Percentiles rank a stretch among this genome's conserved stretches.
These are phyloP conservation scores for Emys orbicularis DNA, from an alignment of 2,797 vertebrate genomes.

Conservation along the genomic window DNA sequence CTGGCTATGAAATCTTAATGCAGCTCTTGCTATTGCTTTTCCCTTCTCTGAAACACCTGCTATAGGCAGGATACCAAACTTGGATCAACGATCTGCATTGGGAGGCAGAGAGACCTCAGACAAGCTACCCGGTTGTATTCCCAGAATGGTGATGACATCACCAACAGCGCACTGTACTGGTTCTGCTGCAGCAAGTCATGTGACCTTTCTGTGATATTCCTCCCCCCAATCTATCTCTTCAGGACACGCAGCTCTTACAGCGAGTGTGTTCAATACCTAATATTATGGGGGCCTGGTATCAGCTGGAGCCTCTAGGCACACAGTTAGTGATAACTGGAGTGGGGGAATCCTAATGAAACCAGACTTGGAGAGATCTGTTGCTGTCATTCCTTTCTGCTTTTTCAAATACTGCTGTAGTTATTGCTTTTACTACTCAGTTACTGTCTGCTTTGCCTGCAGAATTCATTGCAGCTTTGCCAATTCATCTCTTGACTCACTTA, in stretches of 20 bases:
- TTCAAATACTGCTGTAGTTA: slow-evolving; percentile 31
- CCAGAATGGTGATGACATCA: not conserved
- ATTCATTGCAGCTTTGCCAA: slow-evolving; percentile 53
- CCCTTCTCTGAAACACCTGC: not conserved
- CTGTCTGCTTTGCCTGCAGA: slow-evolving; percentile 51
- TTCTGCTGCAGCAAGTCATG: not conserved
- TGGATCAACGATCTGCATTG: not conserved
- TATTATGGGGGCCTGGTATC: not conserved
- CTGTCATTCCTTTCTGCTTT: not conserved
- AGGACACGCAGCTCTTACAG: not conserved
- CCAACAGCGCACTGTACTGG: not conserved
- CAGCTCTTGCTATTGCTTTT: not conserved
- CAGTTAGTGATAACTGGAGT: not conserved
- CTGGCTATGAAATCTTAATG: not conserved
- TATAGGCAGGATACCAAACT: not conserved
- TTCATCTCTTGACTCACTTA: slow-evolving; percentile 72
- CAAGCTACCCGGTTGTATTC: not conserved
- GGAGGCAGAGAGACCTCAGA: accelerated
- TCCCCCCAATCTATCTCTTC: not conserved
- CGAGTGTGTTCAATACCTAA: not conserved
- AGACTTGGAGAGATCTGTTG: slow-evolving; percentile 32
- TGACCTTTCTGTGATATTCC: accelerated
- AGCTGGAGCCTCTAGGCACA: not conserved
- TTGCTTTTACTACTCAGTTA: slow-evolving; percentile 54
- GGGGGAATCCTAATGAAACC: not conserved